Evolutionary conservation across 2,113 vertebrate species (phyloP), one percentile per base, ranked within the genome.

Genomic region (Cyprinodon brontotheroides): DNA sequence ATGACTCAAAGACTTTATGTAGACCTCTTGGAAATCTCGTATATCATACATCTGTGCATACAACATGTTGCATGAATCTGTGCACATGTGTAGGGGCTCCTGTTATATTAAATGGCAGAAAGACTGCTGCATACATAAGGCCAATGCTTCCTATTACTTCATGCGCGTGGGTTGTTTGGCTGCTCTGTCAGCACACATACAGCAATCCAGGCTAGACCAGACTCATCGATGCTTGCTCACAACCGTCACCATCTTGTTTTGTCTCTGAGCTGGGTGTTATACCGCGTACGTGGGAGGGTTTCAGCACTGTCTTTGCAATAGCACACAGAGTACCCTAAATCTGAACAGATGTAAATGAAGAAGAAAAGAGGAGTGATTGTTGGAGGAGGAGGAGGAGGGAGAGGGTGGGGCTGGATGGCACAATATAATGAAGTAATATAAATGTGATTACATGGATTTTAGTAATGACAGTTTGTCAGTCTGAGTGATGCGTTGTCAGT

Each of bases 131-230:
- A 14, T 65, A 43, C 53, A 65, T 36, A 17, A 77, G 80, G 75
- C 61, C 68, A 68, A 37, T 57, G 36, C 41, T 45, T 77, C 74
- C 50, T 61, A 41, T 79, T 84, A 64, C 47, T 57, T 79, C 61
- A 66, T 41, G n/a, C n/a, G n/a, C n/a, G 29, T n/a, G 14, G 65
- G 72, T 72, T 75, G 65, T 65, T 69, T 65, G 12, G 75, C 85
- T 81, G n/a, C n/a, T n/a, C n/a, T n/a, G 81, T 86, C 87, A 68
- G 61, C 71, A 68, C 68, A 63, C 48, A 76, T 72, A 59, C 43
- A 61, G 22, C 40, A 37, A 36, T 65, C 45, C 74, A 74, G 70
- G 70, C 78, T 72, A 72, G 60, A 69, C 82, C 72, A 74, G 74
- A 76, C 71, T 83, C 81, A 47, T 68, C 4, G 1, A 68, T 70